Base-by-base conservation (phyloP, 2,113 vertebrate species). In the Perca fluviatilis region DNA sequence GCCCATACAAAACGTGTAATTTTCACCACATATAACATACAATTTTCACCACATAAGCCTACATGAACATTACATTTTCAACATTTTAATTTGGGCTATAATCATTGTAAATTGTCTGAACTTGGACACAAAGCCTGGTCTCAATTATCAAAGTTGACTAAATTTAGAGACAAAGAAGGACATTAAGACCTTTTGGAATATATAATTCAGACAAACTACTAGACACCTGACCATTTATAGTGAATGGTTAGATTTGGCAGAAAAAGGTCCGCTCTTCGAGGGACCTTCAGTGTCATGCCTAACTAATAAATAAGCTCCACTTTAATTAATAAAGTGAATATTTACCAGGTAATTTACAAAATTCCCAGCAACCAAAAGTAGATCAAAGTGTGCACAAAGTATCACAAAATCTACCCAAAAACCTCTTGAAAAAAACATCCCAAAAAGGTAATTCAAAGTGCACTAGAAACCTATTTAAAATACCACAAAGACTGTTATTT, bases 401-500 rank as follows among this genome's bases (percentile, higher is more conserved):
- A 46, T 43, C 40, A n/a, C 54, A 40, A 53, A 80, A 66, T 56
- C 47, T 19, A 80, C 5, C 49, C 49, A 51, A 54, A 18, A 83
- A 11, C 3, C 5, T 25, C 33, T 69, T 36, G 15, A 21, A 66
- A 68, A 82, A 69, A n/a, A n/a, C 21, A 68, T 47, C 46, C 25
- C 19, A 61, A 40, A 87, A 80, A 69, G 72, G 68, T 72, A 62
- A 73, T 68, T 86, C 49, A 84, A 84, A 80, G 80, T 80, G 70
- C 51, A 71, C 11, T 14, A 61, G 16, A 71, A 74, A 86, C 61
- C 69, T 70, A 23, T 67, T 73, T 54, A 80, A 82, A 77, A 92
- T 83, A 50, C 47, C 67, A 72, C 74, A 80, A 54, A 82, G 68
- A 23, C 49, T 80, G 40, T 43, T 43, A 89, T 90, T 92, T 89